Conservation (phyloP, 2,113 vertebrate genomes). For the Mustelus asterias region DNA sequence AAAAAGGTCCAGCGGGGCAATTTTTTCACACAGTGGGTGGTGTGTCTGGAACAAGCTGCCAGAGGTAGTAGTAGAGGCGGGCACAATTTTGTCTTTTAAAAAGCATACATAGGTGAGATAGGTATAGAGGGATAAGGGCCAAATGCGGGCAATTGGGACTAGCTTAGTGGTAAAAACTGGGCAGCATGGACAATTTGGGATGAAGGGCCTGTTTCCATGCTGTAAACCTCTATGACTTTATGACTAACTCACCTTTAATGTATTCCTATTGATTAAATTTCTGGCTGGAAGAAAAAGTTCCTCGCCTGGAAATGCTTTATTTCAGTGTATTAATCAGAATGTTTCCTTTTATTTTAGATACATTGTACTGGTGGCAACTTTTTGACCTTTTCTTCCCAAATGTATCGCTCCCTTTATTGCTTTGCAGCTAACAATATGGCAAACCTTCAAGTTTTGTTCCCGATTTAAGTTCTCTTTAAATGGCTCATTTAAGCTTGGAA, state of each 20-base stretch:
- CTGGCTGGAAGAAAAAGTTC: constrained; percentile 29
- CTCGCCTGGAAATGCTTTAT: constrained; percentile 18
- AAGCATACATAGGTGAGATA: no score
- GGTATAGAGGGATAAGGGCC: no score
- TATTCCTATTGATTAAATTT: constrained; percentile 30
- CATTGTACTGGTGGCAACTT: constrained; percentile 26
- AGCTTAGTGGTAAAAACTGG: no score
- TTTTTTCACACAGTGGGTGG: no score
- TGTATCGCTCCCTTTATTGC: constrained; percentile 27
- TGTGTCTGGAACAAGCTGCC: no score
- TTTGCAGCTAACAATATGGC: constrained; percentile 24
- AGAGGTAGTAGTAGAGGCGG: no score
- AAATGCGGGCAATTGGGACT: no score
- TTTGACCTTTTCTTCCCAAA: constrained; percentile 27
- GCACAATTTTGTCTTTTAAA: no score
- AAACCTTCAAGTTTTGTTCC: neutral
- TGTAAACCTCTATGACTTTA: no score
- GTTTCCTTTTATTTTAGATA: constrained; percentile 24
- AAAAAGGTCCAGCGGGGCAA: no score
- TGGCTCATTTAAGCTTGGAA: neutral
- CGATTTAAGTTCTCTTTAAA: neutral
- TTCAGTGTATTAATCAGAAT: neutral
- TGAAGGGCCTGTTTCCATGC: no score
- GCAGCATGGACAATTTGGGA: no score
- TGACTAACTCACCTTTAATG: neutral